These are phyloP conservation scores for Heliornis fulica DNA, from an alignment of 2,113 vertebrate species.

Conservation along the genomic window DNA sequence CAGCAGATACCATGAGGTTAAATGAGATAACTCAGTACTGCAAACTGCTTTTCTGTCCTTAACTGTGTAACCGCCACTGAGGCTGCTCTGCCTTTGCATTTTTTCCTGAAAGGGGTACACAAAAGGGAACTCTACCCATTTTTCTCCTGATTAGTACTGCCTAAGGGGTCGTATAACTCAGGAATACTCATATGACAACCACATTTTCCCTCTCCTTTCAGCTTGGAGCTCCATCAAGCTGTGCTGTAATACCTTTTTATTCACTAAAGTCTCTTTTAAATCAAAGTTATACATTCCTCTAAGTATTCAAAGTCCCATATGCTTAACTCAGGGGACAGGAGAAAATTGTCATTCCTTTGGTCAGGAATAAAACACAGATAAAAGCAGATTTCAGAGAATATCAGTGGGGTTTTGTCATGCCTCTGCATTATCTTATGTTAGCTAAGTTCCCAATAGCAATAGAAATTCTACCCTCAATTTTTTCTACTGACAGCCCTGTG, in stretches of 20 bases:
- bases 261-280: neutral
- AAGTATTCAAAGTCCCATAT: neutral
- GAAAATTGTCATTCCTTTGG: conserved; percentile 2
- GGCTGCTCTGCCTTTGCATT: neutral
- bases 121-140: neutral
- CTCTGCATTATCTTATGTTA: neutral
- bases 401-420: neutral
- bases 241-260: neutral
- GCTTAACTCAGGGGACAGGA: neutral
- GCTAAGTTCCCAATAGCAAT: neutral
- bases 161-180: neutral
- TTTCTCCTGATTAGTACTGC: neutral
- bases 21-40: neutral
- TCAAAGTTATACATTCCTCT: neutral
- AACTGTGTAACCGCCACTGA: fast-evolving
- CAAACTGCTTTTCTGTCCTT: neutral
- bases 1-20: neutral
- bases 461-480: neutral
- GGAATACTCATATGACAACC: neutral
- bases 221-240: neutral
- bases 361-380: conserved; percentile 13
- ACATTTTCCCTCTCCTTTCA: neutral
- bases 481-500: neutral
- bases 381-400: neutral
- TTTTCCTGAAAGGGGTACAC: neutral